phyloP scores from a whole-genome alignment of 2,797 vertebrate genomes.

The Clarias laeviceps region DNA sequence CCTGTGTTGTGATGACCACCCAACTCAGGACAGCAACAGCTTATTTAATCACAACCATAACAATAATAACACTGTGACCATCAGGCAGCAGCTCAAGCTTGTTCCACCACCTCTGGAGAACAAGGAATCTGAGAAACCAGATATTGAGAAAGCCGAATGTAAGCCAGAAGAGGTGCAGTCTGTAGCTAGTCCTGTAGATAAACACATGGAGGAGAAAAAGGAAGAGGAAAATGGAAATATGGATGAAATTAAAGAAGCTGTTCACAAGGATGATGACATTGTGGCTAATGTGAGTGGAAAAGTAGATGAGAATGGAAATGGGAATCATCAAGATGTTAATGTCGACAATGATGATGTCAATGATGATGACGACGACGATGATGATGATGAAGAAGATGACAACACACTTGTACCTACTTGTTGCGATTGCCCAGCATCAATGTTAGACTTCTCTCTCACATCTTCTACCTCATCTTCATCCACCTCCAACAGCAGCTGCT shows the following conservation, averaged over 20 bases:
- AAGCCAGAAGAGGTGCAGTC: conserved; percentile 53
- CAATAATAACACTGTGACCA: conserved; percentile 78
- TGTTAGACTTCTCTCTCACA: conserved; percentile 77
- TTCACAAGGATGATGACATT: conserved; percentile 68
- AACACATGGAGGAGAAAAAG: conserved; percentile 29
- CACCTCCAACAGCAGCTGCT: conserved; percentile 94
- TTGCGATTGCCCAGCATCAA: conserved; percentile 77
- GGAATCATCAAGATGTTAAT: conserved; percentile 49
- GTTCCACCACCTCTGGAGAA: conserved; percentile 63
- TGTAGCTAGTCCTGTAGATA: conserved; percentile 49
- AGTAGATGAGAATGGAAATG: conserved; percentile 65
- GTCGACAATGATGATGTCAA: conserved; percentile 53
- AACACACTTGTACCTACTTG: conserved; percentile 79
- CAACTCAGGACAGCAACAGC: conserved; percentile 78
- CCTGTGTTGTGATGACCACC: conserved; percentile 84
- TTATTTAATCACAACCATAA: conserved; percentile 80
- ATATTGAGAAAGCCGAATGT: conserved; percentile 48
- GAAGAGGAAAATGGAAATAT: conserved; percentile 63
- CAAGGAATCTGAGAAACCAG: conserved; percentile 57
- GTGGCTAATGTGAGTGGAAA: conserved; percentile 56
- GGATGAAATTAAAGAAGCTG: conserved; percentile 67
- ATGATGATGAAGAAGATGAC: conserved; percentile 76
- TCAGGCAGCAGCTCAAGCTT: conserved; percentile 74
- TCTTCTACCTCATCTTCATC: conserved; percentile 84
- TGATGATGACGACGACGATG: conserved; percentile 52